Evolutionary conservation across 2,797 vertebrate species (phyloP).

Genomic region (Xenentodon cancila): DNA sequence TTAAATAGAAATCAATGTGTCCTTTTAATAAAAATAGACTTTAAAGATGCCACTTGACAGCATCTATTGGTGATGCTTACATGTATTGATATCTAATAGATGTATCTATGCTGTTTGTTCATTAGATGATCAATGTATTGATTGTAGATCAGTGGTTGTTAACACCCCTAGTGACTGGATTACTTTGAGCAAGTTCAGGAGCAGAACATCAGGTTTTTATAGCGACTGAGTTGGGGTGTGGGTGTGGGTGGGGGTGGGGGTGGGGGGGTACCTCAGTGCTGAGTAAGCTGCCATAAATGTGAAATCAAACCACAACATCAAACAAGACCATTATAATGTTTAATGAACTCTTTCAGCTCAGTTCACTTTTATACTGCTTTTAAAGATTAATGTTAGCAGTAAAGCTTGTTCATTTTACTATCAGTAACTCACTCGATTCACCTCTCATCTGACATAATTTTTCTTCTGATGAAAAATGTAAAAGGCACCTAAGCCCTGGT

Average conservation of each 20-base stretch:
- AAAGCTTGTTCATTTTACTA: not conserved
- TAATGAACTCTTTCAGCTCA: conserved; percentile 33
- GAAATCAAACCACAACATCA: conserved; percentile 31
- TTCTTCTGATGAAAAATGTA: no score
- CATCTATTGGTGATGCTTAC: no score
- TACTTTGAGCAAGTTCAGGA: not conserved
- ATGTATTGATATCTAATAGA: no score
- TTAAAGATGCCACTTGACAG: no score
- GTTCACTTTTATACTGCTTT: not conserved
- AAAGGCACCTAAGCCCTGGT: no score
- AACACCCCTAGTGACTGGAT: no score
- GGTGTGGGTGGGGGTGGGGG: no score
- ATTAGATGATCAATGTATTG: no score
- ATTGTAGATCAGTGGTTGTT: no score
- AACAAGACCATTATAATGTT: conserved; percentile 41
- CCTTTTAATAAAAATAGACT: no score
- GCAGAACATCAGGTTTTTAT: conserved; percentile 25
- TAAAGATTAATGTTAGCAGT: conserved; percentile 13
- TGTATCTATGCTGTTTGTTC: no score
- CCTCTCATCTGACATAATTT: not conserved
- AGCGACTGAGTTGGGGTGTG: not conserved
- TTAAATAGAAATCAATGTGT: no score
- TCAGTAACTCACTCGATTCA: not conserved
- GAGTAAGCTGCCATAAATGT: conserved; percentile 24
- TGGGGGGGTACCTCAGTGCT: conserved; percentile 4